Evolutionary conservation across 2,797 vertebrate species (phyloP).

Genomic region (Tokudaia tokunoshimensis): DNA sequence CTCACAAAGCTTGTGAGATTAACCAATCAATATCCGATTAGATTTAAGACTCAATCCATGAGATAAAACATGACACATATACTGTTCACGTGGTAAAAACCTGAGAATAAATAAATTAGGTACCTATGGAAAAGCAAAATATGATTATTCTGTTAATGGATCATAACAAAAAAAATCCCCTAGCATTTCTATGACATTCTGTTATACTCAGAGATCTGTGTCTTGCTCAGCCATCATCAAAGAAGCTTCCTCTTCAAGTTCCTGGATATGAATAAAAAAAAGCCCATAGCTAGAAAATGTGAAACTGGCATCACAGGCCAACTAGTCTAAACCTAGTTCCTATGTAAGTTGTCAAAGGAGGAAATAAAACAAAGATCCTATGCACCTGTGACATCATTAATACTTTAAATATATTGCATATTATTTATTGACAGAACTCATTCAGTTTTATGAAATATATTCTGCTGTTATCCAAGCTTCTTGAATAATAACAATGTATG

Average conservation of each 20-base stretch:
- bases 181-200: neutral
- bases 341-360: neutral
- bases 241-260: neutral
- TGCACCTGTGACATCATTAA: neutral
- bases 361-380: too few relatives aligned
- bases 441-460: neutral
- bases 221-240: neutral
- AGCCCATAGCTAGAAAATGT: neutral
- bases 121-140: neutral
- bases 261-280: neutral
- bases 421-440: rapidly evolving
- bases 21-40: neutral
- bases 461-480: neutral
- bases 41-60: neutral
- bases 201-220: neutral
- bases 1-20: neutral
- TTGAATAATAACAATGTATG: neutral
- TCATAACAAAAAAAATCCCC: neutral
- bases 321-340: neutral
- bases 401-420: neutral
- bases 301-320: neutral
- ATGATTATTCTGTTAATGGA: neutral
- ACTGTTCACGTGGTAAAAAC: neutral
- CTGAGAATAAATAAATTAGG: neutral
- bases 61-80: neutral